Percentiles rank a stretch among this genome's conserved stretches.
Conservation (phyloP, 1,140 invertebrate genomes). For the Gryon sp. region DNA sequence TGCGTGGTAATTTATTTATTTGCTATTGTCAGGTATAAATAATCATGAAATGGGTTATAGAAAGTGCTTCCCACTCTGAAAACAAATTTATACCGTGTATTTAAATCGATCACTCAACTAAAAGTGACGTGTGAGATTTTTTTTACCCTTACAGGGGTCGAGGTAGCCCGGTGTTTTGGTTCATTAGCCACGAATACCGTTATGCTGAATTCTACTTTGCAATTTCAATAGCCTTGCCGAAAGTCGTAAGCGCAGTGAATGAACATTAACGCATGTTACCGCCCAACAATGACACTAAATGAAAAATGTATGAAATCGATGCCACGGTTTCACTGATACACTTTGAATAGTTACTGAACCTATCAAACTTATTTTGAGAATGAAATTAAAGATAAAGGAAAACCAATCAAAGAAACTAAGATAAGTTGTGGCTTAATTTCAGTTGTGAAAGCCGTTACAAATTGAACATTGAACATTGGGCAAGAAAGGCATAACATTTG, state of each 20-base stretch:
- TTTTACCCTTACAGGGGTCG: slow-evolving; percentile 47
- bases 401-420: too few relatives aligned
- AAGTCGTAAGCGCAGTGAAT: slow-evolving; percentile 44
- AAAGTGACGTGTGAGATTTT: slow-evolving; percentile 29
- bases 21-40: slow-evolving; percentile 16
- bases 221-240: slow-evolving; percentile 60
- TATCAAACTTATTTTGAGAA: slow-evolving; percentile 34
- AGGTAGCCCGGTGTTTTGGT: slow-evolving; percentile 62
- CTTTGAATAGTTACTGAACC: slow-evolving; percentile 29
- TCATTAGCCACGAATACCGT: slow-evolving; percentile 64
- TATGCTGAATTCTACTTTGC: slow-evolving; percentile 65
- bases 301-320: slow-evolving; percentile 42
- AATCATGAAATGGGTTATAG: slow-evolving; percentile 44
- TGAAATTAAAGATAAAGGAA: slow-evolving; percentile 38
- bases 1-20: slow-evolving; percentile 24
- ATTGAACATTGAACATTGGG: too few relatives aligned
- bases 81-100: slow-evolving; percentile 33
- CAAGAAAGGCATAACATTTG: too few relatives aligned
- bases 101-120: slow-evolving; percentile 32
- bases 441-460: too few relatives aligned
- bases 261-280: slow-evolving; percentile 17
- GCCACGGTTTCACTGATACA: slow-evolving; percentile 53
- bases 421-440: too few relatives aligned
- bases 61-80: slow-evolving; percentile 40
- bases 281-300: slow-evolving; percentile 35